These are phyloP conservation scores for Odiellus spinosus DNA, from an alignment of 2,888 invertebrate genomes.

Conservation along the genomic window DNA sequence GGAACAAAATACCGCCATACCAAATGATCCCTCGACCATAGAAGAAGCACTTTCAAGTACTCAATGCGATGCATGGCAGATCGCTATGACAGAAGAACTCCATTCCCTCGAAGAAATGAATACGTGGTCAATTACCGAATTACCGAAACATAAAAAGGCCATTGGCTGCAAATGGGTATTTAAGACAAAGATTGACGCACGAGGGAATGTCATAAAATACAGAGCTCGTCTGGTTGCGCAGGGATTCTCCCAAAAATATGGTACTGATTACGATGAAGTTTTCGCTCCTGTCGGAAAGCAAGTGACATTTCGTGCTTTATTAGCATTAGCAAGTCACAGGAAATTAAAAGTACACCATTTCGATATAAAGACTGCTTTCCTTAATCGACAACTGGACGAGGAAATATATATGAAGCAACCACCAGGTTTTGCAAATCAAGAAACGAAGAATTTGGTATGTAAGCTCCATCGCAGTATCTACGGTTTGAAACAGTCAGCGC, in stretches of 20 bases:
- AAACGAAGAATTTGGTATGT: not conserved
- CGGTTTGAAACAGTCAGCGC: not conserved
- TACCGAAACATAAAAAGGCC: not conserved
- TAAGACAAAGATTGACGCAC: constrained; percentile 3
- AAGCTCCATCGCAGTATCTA: not conserved
- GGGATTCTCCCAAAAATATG: constrained; percentile 13
- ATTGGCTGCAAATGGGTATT: not conserved
- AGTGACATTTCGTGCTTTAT: constrained; percentile 9
- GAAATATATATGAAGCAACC: not conserved
- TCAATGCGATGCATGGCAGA: too few relatives aligned
- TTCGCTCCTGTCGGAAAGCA: constrained; percentile 14
- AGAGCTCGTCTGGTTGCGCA: constrained; percentile 21
- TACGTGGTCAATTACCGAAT: too few relatives aligned
- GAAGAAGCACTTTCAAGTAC: too few relatives aligned
- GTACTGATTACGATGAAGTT: constrained; percentile 17
- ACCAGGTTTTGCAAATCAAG: not conserved
- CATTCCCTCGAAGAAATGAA: too few relatives aligned
- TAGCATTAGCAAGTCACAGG: constrained; percentile 11
- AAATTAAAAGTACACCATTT: constrained; percentile 11
- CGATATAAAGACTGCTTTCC: constrained; percentile 19
- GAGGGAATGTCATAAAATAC: constrained; percentile 28
- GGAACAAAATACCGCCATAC: too few relatives aligned
- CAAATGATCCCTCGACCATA: too few relatives aligned
- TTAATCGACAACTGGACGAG: constrained; percentile 7
- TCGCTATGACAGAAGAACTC: too few relatives aligned